These are phyloP conservation scores for Hippocampus kuda DNA, from an alignment of 2,797 vertebrate species.

Conservation along the genomic window DNA sequence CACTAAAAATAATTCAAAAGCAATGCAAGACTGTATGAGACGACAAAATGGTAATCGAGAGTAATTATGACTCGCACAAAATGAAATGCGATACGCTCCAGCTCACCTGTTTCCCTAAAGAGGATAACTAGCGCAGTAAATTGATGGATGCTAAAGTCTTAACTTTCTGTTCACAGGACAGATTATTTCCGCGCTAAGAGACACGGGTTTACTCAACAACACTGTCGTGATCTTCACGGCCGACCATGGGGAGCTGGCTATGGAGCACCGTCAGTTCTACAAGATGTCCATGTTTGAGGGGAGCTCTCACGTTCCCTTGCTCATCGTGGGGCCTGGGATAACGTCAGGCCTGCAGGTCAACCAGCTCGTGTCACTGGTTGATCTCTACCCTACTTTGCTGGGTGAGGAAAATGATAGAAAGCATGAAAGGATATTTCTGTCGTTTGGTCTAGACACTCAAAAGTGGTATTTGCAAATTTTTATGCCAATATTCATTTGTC, in stretches of 20 bases:
- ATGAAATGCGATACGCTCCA: too few species aligned
- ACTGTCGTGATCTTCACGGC: constrained; percentile 84
- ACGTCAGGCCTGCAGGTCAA: constrained; percentile 64
- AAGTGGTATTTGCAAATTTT: background rate
- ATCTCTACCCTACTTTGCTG: constrained; percentile 87
- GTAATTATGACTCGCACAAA: too few species aligned
- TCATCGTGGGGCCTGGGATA: constrained; percentile 80
- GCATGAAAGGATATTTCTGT: background rate
- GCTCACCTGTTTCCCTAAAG: too few species aligned
- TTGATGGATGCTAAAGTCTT: too few species aligned
- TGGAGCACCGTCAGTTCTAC: constrained; percentile 97
- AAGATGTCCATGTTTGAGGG: constrained; percentile 99
- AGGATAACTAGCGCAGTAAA: too few species aligned
- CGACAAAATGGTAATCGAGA: too few species aligned
- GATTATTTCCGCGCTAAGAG: constrained; percentile 74
- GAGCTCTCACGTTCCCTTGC: constrained; percentile 84
- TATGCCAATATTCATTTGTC: constrained; percentile 3
- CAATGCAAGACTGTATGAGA: too few species aligned
- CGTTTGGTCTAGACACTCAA: background rate
- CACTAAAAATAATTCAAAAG: too few species aligned
- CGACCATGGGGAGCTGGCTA: constrained; percentile 92
- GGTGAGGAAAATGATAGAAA: constrained; percentile 62
- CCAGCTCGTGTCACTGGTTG: constrained; percentile 84
- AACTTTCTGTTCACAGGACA: constrained; percentile 65
- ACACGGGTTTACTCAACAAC: constrained; percentile 68